phyloP scores from a whole-genome alignment of 2,113 vertebrate species.

The Pelusios castaneus region DNA sequence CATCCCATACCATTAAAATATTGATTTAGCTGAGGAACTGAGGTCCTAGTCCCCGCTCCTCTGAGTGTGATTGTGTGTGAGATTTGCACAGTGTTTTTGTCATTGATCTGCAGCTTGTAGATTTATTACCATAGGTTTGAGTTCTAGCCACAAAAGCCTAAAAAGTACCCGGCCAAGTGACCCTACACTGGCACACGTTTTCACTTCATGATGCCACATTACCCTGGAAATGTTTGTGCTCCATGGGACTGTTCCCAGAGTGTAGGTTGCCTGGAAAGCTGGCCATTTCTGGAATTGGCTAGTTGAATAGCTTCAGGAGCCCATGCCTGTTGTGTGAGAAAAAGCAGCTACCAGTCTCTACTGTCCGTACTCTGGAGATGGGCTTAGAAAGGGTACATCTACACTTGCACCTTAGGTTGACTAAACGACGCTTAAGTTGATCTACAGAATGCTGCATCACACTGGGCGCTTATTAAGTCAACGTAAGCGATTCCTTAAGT shows the following conservation, averaged over 20 bases:
- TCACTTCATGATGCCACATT: constrained; percentile 4
- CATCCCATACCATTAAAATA: too few species aligned
- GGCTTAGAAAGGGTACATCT: too few species aligned
- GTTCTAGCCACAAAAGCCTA: not conserved
- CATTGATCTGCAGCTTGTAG: fast-evolving
- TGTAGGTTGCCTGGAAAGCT: not conserved
- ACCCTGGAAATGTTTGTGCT: not conserved
- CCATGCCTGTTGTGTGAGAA: not conserved
- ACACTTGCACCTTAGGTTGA: too few species aligned
- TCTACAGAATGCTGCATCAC: too few species aligned
- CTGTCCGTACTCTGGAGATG: not conserved
- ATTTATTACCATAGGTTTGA: fast-evolving
- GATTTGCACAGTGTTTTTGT: not conserved
- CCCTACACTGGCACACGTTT: not conserved
- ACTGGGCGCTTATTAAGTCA: too few species aligned
- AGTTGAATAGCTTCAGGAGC: not conserved
- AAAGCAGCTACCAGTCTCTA: not conserved
- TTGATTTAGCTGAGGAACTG: constrained; percentile 5
- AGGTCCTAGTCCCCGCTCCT: not conserved
- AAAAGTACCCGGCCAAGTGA: not conserved
- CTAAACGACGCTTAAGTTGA: too few species aligned
- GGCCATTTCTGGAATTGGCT: not conserved
- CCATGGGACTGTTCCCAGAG: not conserved
- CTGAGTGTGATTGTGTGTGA: not conserved
- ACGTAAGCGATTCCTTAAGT: too few species aligned